Evolutionary conservation across 2,797 vertebrate genomes (phyloP).

Genomic region (Dromococcyx pavoninus): DNA sequence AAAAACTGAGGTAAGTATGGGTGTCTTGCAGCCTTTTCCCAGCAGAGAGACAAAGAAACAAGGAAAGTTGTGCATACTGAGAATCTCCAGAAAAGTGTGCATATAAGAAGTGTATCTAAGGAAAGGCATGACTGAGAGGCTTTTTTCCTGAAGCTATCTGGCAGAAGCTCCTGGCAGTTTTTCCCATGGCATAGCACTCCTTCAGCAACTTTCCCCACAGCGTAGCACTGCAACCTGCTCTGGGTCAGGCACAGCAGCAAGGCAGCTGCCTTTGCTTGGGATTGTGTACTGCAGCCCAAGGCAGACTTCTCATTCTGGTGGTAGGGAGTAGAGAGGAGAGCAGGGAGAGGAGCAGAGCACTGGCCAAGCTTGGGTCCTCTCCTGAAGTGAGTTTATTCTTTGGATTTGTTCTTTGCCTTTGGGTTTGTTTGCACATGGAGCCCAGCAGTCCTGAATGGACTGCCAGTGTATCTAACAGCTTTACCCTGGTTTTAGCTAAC

Average conservation of each 20-base stretch:
- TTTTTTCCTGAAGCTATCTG: neutral
- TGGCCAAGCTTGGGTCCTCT: neutral
- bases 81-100: neutral
- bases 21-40: neutral
- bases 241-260: neutral
- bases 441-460: neutral
- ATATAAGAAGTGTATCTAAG: neutral
- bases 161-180: neutral
- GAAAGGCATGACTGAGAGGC: neutral
- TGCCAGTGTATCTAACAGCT: neutral
- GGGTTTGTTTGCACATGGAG: neutral
- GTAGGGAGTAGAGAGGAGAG: neutral
- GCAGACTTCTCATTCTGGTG: neutral
- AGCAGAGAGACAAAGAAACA: neutral
- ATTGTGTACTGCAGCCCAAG: neutral
- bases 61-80: neutral
- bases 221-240: neutral
- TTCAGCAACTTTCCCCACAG: neutral
- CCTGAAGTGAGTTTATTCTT: neutral
- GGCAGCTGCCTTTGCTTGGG: neutral
- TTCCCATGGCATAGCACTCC: neutral
- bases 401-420: neutral
- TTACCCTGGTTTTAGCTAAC: neutral
- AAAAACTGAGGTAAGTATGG: neutral
- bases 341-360: neutral